Evolutionary conservation across 2,113 vertebrate genomes (phyloP).

Genomic region (Oceanites oceanicus): DNA sequence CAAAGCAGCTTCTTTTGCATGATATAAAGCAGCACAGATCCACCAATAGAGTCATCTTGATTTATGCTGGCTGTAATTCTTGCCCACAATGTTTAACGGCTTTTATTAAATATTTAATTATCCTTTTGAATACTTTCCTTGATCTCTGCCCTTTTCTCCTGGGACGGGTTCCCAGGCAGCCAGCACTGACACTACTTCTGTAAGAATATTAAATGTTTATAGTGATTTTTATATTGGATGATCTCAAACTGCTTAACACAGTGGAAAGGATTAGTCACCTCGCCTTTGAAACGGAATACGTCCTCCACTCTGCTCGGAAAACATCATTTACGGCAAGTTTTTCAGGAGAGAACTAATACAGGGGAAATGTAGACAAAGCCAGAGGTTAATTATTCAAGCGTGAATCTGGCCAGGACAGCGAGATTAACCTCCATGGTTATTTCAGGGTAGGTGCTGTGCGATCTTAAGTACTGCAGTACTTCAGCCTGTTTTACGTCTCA

Average conservation of each 20-base stretch:
- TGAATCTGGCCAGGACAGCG: not conserved
- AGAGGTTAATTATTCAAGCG: not conserved
- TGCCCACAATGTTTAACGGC: not conserved
- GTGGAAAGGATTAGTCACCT: not conserved
- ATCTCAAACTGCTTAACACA: not conserved
- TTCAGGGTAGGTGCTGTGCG: accelerated
- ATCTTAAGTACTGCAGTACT: not conserved
- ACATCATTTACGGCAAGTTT: not conserved
- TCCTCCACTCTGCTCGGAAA: not conserved
- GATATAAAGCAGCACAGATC: not conserved
- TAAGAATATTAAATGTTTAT: conserved; percentile 25
- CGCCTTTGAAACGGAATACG: accelerated
- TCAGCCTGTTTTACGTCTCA: accelerated
- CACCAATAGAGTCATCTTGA: not conserved
- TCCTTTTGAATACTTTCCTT: conserved; percentile 24
- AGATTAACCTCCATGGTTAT: not conserved
- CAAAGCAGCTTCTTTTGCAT: not conserved
- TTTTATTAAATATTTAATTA: conserved; percentile 60
- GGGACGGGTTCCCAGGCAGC: not conserved
- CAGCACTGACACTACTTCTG: not conserved
- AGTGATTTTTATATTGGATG: not conserved
- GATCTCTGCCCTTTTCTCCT: conserved; percentile 40
- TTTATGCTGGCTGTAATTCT: not conserved
- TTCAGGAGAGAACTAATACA: not conserved
- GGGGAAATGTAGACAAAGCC: not conserved